Percentiles rank a stretch among this genome's conserved stretches.
Evolutionary conservation across 2,888 invertebrate genomes (phyloP).

Genomic region (Poecilus cupreus): DNA sequence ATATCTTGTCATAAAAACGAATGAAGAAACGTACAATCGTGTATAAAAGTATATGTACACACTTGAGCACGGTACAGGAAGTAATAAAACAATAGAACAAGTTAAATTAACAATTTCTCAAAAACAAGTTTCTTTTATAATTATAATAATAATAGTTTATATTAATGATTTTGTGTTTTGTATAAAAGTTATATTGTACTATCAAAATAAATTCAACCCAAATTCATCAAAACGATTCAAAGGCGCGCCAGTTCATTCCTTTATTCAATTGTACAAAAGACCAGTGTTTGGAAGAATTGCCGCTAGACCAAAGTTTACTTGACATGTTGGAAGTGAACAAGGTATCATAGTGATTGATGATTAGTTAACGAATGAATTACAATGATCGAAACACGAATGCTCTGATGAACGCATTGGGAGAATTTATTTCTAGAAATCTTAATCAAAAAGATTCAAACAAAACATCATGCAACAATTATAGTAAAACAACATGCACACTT

Average conservation of each 20-base stretch:
- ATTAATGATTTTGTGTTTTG: slow-evolving; percentile 55
- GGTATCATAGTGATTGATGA: neutral
- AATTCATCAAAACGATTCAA: slow-evolving; percentile 45
- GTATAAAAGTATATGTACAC: slow-evolving; percentile 57
- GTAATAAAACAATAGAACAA: slow-evolving; percentile 53
- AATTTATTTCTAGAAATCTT: slow-evolving; percentile 50
- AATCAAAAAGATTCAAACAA: slow-evolving; percentile 50
- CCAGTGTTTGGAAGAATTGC: slow-evolving; percentile 30
- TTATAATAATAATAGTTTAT: slow-evolving; percentile 48
- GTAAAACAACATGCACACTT: slow-evolving; percentile 55
- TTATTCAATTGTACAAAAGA: slow-evolving; percentile 30
- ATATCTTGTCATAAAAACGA: slow-evolving; percentile 52
- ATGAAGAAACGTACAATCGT: slow-evolving; percentile 52
- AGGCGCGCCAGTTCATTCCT: slow-evolving; percentile 32
- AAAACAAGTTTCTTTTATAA: slow-evolving; percentile 45
- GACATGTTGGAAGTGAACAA: neutral
- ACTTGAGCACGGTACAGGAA: slow-evolving; percentile 49
- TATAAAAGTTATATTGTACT: slow-evolving; percentile 58
- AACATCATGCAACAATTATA: slow-evolving; percentile 55
- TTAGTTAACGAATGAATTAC: neutral
- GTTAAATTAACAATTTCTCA: slow-evolving; percentile 46
- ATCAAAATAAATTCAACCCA: slow-evolving; percentile 58
- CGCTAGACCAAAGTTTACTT: neutral
- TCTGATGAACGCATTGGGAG: slow-evolving; percentile 31
- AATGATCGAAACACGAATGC: neutral